Percentiles rank a stretch among this genome's conserved stretches.
Evolutionary conservation across 2,113 vertebrate species (phyloP).

Genomic region (Oreochromis niloticus): DNA sequence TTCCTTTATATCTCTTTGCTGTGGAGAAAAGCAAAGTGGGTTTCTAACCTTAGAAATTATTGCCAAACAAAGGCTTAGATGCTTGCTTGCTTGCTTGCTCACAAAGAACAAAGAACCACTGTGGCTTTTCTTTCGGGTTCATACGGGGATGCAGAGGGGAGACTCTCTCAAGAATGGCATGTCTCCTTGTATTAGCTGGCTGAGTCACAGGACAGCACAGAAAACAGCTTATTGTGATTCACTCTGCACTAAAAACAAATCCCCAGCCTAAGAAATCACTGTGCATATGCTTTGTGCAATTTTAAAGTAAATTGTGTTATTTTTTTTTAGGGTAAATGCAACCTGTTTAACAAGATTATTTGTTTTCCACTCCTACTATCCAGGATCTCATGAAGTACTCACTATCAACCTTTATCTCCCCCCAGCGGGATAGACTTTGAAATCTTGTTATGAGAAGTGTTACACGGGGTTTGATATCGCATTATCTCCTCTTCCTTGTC

Average conservation of each 20-base stretch:
- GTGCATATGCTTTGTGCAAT: not conserved
- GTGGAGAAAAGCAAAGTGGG: not conserved
- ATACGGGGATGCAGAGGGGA: slow-evolving; percentile 16
- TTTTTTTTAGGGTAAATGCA: not conserved
- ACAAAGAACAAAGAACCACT: not conserved
- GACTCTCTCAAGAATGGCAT: slow-evolving; percentile 50
- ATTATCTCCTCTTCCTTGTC: not conserved
- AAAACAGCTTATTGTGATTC: slow-evolving; percentile 57
- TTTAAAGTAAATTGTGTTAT: not conserved
- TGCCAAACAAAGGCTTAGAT: not conserved
- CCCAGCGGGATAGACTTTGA: not conserved
- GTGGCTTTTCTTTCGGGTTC: not conserved
- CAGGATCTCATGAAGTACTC: not conserved
- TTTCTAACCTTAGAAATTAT: not conserved
- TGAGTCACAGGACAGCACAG: slow-evolving; percentile 35
- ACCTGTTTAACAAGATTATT: not conserved
- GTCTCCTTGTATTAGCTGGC: slow-evolving; percentile 63
- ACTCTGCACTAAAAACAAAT: slow-evolving; percentile 1
- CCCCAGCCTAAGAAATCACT: not conserved
- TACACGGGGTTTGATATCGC: not conserved
- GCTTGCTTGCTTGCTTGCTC: not conserved
- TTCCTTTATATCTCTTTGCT: not conserved
- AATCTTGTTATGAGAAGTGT: not conserved
- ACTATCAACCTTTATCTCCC: not conserved
- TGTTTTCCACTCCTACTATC: not conserved